A percentile compares a stretch with the other conserved stretches of the same genome.
Evolutionary conservation across 1,140 invertebrate genomes (phyloP).

Genomic region (Mercenaria mercenaria): DNA sequence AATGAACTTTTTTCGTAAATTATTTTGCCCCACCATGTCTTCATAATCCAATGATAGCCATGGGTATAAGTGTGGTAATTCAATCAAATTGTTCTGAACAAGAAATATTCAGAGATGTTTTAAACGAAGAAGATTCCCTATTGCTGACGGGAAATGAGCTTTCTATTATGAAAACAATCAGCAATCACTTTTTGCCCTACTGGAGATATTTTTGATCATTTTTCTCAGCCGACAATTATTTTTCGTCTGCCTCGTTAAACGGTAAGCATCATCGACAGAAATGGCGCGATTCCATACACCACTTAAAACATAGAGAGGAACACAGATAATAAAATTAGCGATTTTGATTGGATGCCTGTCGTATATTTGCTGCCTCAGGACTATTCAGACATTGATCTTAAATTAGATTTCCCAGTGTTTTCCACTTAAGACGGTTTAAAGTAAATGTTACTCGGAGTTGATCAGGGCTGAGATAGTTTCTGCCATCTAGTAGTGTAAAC

Average conservation of each 20-base stretch:
- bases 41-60: conserved; percentile 50
- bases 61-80: conserved; percentile 46
- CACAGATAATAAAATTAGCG: conserved; percentile 55
- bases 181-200: conserved; percentile 36
- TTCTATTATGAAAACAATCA: conserved; percentile 59
- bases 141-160: conserved; percentile 56
- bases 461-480: not conserved
- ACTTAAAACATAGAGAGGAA: conserved; percentile 53
- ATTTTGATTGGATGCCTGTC: conserved; percentile 64
- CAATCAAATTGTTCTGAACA: conserved; percentile 50
- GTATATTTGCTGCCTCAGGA: conserved; percentile 27
- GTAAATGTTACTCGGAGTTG: conserved; percentile 59
- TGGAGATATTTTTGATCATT: conserved; percentile 64
- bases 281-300: conserved; percentile 57
- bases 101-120: conserved; percentile 33
- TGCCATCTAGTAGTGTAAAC: conserved; percentile 3
- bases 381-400: conserved; percentile 61
- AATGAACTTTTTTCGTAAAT: conserved; percentile 48
- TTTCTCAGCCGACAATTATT: conserved; percentile 58
- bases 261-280: conserved; percentile 58
- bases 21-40: not conserved
- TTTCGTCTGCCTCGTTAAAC: conserved; percentile 64
- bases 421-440: conserved; percentile 49
- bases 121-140: conserved; percentile 33
- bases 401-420: conserved; percentile 64